Conservation (phyloP, 2,888 invertebrate species). For the Leucophenga montana region DNA sequence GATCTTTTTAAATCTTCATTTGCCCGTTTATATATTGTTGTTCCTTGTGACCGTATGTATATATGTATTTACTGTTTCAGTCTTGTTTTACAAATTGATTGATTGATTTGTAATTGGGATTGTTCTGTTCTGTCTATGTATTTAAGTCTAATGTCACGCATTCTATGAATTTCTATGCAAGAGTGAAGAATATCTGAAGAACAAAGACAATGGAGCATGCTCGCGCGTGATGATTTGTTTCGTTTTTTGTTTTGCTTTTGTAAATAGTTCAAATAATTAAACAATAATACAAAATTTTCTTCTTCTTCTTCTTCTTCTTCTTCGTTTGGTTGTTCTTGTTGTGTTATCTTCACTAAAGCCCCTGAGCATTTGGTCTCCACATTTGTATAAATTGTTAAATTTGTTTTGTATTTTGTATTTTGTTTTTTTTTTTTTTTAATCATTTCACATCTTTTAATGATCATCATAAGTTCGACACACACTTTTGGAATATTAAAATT, state of each 20-base stretch:
- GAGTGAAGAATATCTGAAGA: not conserved
- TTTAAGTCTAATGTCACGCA: no score
- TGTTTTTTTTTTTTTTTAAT: not conserved
- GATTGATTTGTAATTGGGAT: constrained; percentile 62
- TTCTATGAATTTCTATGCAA: no score
- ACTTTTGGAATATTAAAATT: not conserved
- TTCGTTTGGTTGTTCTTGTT: constrained; percentile 34
- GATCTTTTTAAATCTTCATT: not conserved
- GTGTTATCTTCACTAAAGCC: constrained; percentile 58
- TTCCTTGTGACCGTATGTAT: not conserved
- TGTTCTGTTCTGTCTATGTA: constrained; percentile 45
- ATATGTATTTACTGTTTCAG: not conserved
- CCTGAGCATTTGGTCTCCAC: constrained; percentile 69
- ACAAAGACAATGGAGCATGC: constrained; percentile 56
- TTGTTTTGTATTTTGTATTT: constrained; percentile 7
- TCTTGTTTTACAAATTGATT: constrained; percentile 58
- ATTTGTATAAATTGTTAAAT: constrained; percentile 18
- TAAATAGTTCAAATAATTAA: constrained; percentile 25
- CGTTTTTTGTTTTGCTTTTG: constrained; percentile 49
- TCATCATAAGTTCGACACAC: constrained; percentile 14
- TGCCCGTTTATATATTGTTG: not conserved
- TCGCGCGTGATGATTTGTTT: constrained; percentile 61
- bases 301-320: no score
- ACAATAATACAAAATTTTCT: no score
- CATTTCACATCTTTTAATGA: not conserved